Conservation (phyloP, 2,888 invertebrate species). For the Drepanosiphum platanoidis region DNA sequence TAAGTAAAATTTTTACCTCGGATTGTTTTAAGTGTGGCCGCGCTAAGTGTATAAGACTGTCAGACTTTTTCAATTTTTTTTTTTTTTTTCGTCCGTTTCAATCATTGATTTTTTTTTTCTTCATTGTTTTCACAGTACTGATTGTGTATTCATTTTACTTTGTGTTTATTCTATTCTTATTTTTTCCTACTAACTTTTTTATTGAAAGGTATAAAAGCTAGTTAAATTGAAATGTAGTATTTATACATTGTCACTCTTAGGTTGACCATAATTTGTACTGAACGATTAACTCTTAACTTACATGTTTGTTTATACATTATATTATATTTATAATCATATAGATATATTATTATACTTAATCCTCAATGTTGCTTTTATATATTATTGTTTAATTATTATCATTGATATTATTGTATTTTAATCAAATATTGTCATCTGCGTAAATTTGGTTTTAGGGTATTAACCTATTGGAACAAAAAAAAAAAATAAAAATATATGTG, state of each 20-base stretch:
- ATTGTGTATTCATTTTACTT: conserved; percentile 48
- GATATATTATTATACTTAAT: conserved; percentile 55
- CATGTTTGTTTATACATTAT: conserved; percentile 52
- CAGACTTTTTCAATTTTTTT: too few relatives aligned
- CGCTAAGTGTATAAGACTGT: conserved; percentile 57
- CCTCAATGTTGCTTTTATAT: conserved; percentile 55
- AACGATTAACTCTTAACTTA: conserved; percentile 49
- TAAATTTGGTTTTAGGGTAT: conserved; percentile 56
- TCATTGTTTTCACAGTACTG: conserved; percentile 27
- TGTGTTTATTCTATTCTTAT: conserved; percentile 29
- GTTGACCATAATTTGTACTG: conserved; percentile 57
- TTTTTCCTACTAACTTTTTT: conserved; percentile 13
- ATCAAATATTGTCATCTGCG: conserved; percentile 55
- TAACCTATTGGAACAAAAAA: conserved; percentile 57
- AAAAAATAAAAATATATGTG: conserved; percentile 11
- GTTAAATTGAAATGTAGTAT: conserved; percentile 44
- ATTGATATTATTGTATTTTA: conserved; percentile 55
- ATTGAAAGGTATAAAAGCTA: conserved; percentile 18
- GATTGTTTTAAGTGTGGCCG: conserved; percentile 44
- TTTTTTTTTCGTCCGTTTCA: conserved; percentile 17
- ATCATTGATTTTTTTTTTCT: conserved; percentile 20
- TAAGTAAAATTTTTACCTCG: conserved; percentile 56
- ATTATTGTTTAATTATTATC: conserved; percentile 59
- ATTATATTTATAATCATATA: conserved; percentile 53
- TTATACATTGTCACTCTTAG: conserved; percentile 41